These are phyloP conservation scores for Pseudopipra pipra DNA, from an alignment of 2,113 vertebrate species.

Conservation along the genomic window DNA sequence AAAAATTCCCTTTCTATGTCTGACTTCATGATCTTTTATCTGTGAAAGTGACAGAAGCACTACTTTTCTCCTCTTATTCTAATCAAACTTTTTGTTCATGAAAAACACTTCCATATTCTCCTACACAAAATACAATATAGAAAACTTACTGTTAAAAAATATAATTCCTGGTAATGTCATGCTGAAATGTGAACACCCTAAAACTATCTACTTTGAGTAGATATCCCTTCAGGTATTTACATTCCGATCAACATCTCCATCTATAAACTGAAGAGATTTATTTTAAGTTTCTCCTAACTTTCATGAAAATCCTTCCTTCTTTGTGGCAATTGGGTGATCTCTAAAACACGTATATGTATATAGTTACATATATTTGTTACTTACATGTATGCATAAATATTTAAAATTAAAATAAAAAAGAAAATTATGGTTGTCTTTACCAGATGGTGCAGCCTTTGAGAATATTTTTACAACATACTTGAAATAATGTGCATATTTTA, in stretches of 20 bases:
- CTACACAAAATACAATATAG: not conserved
- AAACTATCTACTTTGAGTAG: not conserved
- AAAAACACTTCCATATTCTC: not conserved
- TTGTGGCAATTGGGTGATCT: not conserved
- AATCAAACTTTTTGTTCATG: not conserved
- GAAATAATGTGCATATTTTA: not conserved
- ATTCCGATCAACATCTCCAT: slow-evolving; percentile 21
- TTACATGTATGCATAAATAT: not conserved
- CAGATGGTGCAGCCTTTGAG: not conserved
- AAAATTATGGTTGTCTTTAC: not conserved
- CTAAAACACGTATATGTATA: not conserved
- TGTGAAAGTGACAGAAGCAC: not conserved
- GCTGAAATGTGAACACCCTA: not conserved
- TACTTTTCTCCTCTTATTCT: not conserved
- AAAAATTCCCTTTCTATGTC: not conserved
- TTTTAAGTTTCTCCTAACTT: slow-evolving; percentile 11
- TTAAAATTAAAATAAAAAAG: not conserved
- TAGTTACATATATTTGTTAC: not conserved
- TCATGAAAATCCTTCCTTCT: slow-evolving; percentile 12
- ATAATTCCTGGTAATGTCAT: not conserved
- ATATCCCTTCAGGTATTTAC: not conserved
- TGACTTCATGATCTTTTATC: not conserved
- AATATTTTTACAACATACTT: not conserved
- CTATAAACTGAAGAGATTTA: not conserved
- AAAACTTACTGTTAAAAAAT: not conserved